Conservation (phyloP, 2,888 invertebrate species). For the Tineola bisselliella region DNA sequence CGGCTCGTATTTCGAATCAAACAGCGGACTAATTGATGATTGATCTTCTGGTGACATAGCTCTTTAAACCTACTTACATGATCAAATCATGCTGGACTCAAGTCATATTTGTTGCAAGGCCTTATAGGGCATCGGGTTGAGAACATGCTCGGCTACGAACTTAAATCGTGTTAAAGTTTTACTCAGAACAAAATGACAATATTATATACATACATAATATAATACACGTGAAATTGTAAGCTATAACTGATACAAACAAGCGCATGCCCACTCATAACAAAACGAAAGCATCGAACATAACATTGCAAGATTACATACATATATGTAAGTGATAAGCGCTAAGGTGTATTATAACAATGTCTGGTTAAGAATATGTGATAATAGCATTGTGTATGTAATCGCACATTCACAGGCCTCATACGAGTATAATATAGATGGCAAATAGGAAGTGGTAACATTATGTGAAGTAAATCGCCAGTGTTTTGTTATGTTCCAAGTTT, state of each 20-base stretch:
- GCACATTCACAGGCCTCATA: conserved; percentile 53
- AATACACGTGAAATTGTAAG: conserved; percentile 1
- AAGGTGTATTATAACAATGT: not conserved
- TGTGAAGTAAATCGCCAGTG: conserved; percentile 62
- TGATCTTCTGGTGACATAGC: not conserved
- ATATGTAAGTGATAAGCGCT: not conserved
- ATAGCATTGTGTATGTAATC: conserved; percentile 29
- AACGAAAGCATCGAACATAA: conserved; percentile 3
- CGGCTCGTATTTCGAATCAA: not conserved
- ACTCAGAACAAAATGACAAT: not conserved
- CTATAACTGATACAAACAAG: not conserved
- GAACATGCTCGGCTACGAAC: not conserved
- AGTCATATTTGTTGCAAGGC: not conserved
- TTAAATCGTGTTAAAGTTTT: not conserved
- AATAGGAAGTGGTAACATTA: conserved; percentile 32
- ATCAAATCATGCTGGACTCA: not conserved
- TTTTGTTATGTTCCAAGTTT: conserved; percentile 28
- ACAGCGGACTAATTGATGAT: conserved; percentile 3
- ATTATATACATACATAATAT: not conserved
- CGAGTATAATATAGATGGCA: conserved; percentile 34
- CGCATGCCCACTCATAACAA: conserved; percentile 3
- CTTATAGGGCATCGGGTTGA: not conserved
- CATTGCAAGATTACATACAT: conserved; percentile 1
- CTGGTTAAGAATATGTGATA: not conserved
- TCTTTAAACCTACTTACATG: not conserved